Base-by-base conservation (phyloP, 2,888 invertebrate genomes). In the Nomada lathburiana region DNA sequence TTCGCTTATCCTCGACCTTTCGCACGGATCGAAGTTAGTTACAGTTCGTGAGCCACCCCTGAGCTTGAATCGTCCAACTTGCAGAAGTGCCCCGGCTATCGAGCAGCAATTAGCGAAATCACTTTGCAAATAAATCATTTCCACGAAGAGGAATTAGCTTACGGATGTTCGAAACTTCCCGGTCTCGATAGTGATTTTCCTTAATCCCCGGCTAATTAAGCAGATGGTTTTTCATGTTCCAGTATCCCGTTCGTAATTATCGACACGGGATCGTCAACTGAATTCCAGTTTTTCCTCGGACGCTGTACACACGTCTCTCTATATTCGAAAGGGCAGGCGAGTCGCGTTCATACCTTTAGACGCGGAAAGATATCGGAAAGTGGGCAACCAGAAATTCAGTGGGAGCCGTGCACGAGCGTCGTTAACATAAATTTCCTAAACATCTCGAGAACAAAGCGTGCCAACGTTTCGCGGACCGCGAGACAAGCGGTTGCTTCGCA, bases 121-220 rank as follows among this genome's bases (percentile, higher is more conserved):
- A 52, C 62, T 71, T 60, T 4, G 23, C 52, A 36, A 42, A 71
- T 71, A 52, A 71, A 76, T 67, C 69, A 73, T 69, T 60, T 52
- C 47, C 70, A 10, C 9, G 67, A 29, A 26, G 47, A 16, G 20
- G 55, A 26, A 55, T 3, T 26, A 13, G 53, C 9, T 11, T 53
- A 36, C n/a, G 23, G 16, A 26, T 10, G 53, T 20, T 73, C 55
- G 1, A 16, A 55, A 65, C 72, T 44, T 42, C 18, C n/a, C 13
- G 20, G 16, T n/a, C n/a, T 16, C 23, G 36, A 20, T 18, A 53
- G 20, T 53, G 5, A 4, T 36, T 36, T 68, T 68, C 68, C 10
- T 68, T 68, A 68, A 68, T 55, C 18, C 68, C 4, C 11, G 18
- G 23, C n/a, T 65, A 65, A 65, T 65, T 65, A 52, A n/a, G 26